Conservation (phyloP, 1,140 invertebrate genomes). For the Meteorus sp. region DNA sequence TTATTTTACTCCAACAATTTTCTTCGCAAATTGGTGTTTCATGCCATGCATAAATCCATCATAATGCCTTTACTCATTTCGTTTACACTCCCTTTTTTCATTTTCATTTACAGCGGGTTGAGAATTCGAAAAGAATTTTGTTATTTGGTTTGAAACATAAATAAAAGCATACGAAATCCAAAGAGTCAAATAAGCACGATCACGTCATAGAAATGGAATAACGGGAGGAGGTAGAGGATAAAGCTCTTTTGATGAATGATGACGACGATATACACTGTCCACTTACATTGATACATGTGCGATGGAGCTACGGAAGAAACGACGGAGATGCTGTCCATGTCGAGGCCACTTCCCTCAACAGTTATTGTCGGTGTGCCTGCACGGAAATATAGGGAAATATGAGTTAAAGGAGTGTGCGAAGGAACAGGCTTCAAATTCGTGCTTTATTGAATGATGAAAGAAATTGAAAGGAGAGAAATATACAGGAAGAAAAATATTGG, state of each 20-base stretch:
- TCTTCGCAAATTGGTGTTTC: no score
- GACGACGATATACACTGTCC: conserved; percentile 39
- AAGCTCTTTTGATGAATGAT: not conserved
- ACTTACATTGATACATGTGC: conserved; percentile 82
- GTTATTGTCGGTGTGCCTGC: conserved; percentile 69
- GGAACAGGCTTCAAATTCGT: not conserved
- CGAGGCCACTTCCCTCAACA: conserved; percentile 66
- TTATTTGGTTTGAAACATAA: conserved; percentile 1
- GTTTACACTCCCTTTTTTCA: no score
- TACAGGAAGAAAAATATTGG: not conserved
- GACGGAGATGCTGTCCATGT: conserved; percentile 74
- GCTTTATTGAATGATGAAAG: conserved; percentile 16
- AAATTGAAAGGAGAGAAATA: conserved; percentile 20
- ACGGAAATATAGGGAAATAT: conserved; percentile 48
- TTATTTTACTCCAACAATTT: no score
- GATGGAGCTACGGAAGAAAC: conserved; percentile 73
- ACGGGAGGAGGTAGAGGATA: not conserved
- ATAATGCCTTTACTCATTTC: no score
- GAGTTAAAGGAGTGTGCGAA: conserved; percentile 17
- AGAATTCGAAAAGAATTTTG: not conserved
- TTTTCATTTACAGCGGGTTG: no score
- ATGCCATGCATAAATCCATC: no score
- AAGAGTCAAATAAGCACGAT: conserved; percentile 11
- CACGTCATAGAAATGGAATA: not conserved
- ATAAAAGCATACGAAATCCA: not conserved